phyloP scores from a whole-genome alignment of 1,140 invertebrate species.

The Pseudomyrmex sp. region DNA sequence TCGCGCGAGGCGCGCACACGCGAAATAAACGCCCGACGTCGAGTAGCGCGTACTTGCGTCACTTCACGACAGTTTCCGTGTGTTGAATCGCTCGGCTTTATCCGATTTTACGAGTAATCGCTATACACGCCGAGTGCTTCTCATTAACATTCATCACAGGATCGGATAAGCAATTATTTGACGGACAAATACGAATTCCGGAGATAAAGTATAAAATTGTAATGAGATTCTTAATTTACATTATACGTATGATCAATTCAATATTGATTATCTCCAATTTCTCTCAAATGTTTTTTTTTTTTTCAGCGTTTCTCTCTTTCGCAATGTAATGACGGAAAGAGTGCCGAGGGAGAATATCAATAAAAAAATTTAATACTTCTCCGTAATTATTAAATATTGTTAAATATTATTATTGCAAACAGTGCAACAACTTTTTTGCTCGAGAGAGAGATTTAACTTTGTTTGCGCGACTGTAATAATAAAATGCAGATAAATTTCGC shows the following conservation, averaged over 20 bases:
- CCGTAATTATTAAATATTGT: not conserved
- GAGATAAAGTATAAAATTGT: not conserved
- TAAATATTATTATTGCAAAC: constrained; percentile 11
- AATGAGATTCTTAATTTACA: not conserved
- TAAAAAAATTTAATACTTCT: not conserved
- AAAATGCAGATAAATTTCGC: constrained; percentile 26
- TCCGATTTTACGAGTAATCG: not conserved
- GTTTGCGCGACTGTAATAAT: not conserved
- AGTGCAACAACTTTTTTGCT: not conserved
- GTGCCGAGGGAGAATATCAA: no score
- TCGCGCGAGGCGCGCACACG: constrained; percentile 12
- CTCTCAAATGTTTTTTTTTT: not conserved
- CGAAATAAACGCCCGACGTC: constrained; percentile 57
- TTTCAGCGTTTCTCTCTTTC: not conserved
- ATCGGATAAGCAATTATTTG: constrained; percentile 6
- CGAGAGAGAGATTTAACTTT: constrained; percentile 16
- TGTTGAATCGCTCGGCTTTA: constrained; percentile 48
- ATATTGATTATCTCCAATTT: not conserved
- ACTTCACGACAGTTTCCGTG: constrained; percentile 33
- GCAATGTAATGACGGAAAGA: no score
- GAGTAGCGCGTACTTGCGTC: constrained; percentile 59
- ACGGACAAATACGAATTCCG: not conserved
- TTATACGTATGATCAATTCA: not conserved
- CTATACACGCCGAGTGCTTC: not conserved
- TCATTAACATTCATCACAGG: constrained; percentile 28